A percentile compares a stretch with the other conserved stretches of the same genome.
These are phyloP conservation scores for Botia kubotai DNA, from an alignment of 2,797 vertebrate species.

Conservation along the genomic window DNA sequence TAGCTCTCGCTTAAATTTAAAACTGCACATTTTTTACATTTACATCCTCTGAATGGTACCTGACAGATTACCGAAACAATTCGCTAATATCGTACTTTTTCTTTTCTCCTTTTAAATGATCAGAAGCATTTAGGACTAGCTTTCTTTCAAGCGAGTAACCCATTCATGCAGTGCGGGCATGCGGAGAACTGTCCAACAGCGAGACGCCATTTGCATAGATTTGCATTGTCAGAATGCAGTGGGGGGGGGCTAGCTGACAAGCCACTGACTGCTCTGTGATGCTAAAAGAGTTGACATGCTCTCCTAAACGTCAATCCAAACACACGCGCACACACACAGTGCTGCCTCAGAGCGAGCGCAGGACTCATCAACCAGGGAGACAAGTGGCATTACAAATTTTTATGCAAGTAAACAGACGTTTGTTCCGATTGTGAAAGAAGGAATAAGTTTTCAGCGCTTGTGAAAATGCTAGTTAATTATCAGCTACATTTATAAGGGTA, in stretches of 20 bases:
- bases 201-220: constrained; percentile 77
- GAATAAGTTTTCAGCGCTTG: constrained; percentile 56
- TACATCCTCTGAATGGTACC: background rate
- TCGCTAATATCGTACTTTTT: constrained; percentile 11
- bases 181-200: constrained; percentile 71
- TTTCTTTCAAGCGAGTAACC: constrained; percentile 34
- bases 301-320: constrained; percentile 54
- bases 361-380: constrained; percentile 33
- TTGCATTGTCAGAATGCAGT: constrained; percentile 78
- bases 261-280: constrained; percentile 68
- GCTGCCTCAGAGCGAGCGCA: constrained; percentile 17
- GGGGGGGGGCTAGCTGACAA: constrained; percentile 77
- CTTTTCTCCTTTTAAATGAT: constrained; percentile 15
- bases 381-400: constrained; percentile 59
- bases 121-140: constrained; percentile 7
- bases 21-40: constrained; percentile 2
- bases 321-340: constrained; percentile 48
- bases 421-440: constrained; percentile 75
- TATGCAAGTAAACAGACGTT: constrained; percentile 81
- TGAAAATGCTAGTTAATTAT: constrained; percentile 59
- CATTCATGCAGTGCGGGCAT: constrained; percentile 54
- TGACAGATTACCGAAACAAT: background rate
- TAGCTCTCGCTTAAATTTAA: constrained; percentile 6
- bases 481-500: constrained; percentile 66
- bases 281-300: constrained; percentile 74